phyloP scores from a whole-genome alignment of 1,140 invertebrate genomes.

The Drosophila setifemur region DNA sequence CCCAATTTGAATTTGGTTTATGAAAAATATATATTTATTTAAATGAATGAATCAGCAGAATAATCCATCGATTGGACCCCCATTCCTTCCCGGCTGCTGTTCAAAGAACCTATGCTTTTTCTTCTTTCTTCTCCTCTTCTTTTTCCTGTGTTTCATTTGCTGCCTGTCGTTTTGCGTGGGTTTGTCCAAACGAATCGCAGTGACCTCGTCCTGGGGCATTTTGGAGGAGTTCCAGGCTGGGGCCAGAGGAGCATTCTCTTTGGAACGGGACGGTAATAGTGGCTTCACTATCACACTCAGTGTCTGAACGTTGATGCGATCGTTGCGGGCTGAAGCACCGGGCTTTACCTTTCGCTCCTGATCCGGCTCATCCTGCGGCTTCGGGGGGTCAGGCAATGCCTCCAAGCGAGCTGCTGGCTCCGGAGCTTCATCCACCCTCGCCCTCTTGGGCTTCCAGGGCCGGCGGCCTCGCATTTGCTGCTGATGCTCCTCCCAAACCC shows the following conservation, averaged over 20 bases:
- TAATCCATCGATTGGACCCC: background rate
- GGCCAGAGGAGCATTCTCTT: background rate
- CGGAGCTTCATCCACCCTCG: slow-evolving; percentile 22
- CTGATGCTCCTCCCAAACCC: slow-evolving; percentile 48
- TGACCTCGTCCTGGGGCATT: background rate
- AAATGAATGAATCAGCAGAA: background rate
- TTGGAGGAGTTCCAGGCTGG: background rate
- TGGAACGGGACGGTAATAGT: background rate
- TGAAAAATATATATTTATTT: slow-evolving; percentile 8
- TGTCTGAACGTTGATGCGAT: slow-evolving; percentile 2
- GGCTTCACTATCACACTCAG: slow-evolving; percentile 1
- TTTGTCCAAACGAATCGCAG: background rate
- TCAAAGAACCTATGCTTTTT: slow-evolving; percentile 2
- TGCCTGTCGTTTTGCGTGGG: background rate
- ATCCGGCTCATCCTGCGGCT: background rate
- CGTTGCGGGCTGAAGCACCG: background rate
- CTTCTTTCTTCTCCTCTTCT: background rate
- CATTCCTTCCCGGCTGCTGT: background rate
- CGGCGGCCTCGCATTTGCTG: background rate
- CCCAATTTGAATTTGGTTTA: background rate
- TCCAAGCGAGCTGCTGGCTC: slow-evolving; percentile 33
- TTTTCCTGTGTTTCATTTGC: background rate
- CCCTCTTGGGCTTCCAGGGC: slow-evolving; percentile 15
- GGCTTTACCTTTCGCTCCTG: background rate
- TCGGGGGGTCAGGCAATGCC: background rate